Evolutionary conservation across 1,140 invertebrate species (phyloP).

Genomic region (Formica selysi): DNA sequence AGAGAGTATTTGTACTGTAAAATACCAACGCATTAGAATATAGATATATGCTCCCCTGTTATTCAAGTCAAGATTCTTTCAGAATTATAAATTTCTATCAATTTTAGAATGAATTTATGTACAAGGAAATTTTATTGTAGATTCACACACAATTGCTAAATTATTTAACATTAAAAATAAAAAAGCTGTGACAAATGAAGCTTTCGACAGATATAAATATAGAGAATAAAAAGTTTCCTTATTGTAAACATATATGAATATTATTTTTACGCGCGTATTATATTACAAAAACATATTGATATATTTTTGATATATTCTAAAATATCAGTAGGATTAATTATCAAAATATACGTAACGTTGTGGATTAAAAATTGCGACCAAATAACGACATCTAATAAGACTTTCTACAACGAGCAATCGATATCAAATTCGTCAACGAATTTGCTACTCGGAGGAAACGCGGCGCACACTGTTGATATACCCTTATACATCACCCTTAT

Average conservation of each 20-base stretch:
- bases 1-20: neutral
- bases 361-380: neutral
- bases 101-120: slow-evolving; percentile 18
- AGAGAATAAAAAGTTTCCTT: neutral
- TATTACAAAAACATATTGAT: neutral
- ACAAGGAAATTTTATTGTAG: neutral
- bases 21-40: neutral
- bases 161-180: neutral
- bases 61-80: neutral
- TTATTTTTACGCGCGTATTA: neutral
- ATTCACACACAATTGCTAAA: neutral
- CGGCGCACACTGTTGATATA: neutral
- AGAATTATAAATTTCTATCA: neutral
- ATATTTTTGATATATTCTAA: neutral
- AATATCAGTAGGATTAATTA: neutral
- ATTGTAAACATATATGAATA: neutral
- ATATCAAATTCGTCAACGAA: neutral
- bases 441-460: neutral
- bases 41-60: neutral
- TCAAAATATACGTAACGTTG: neutral
- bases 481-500: neutral
- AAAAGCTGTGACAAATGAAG: neutral
- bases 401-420: neutral
- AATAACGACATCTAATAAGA: neutral
- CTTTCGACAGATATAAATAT: neutral